Conservation (phyloP, 2,888 invertebrate genomes). For the Blera fallax region DNA sequence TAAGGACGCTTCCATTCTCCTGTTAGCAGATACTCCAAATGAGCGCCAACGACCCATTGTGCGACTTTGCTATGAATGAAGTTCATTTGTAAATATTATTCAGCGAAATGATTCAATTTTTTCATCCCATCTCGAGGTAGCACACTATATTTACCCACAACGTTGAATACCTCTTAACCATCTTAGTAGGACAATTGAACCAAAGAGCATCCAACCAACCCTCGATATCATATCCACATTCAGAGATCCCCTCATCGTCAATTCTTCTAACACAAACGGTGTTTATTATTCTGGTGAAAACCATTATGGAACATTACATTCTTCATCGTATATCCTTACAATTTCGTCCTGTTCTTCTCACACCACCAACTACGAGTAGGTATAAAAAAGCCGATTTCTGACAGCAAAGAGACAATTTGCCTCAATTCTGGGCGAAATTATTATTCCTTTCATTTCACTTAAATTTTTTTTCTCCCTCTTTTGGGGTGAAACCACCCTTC, state of each 20-base stretch:
- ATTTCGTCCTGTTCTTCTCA: not conserved
- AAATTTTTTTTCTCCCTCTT: no score
- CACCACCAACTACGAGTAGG: not conserved
- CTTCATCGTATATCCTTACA: conserved; percentile 18
- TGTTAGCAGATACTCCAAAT: not conserved
- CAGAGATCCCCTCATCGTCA: conserved; percentile 9
- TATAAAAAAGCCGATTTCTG: conserved; percentile 35
- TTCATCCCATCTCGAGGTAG: not conserved
- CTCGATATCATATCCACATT: conserved; percentile 24
- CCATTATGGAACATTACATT: conserved; percentile 57
- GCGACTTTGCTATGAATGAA: not conserved
- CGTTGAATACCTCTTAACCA: conserved; percentile 3
- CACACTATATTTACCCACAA: not conserved
- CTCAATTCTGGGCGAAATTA: conserved; percentile 43
- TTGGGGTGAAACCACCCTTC: conserved; percentile 28
- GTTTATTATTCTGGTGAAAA: conserved; percentile 47
- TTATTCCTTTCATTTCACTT: conserved; percentile 42
- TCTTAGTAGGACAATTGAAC: conserved; percentile 17
- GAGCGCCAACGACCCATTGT: conserved; percentile 2
- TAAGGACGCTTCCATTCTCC: no score
- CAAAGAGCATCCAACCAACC: conserved; percentile 8
- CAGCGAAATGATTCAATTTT: conserved; percentile 11
- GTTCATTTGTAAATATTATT: conserved; percentile 10
- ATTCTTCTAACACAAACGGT: conserved; percentile 39
- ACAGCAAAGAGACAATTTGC: conserved; percentile 55